Base-by-base conservation (phyloP, 2,888 invertebrate genomes). In the Torymus texanus region DNA sequence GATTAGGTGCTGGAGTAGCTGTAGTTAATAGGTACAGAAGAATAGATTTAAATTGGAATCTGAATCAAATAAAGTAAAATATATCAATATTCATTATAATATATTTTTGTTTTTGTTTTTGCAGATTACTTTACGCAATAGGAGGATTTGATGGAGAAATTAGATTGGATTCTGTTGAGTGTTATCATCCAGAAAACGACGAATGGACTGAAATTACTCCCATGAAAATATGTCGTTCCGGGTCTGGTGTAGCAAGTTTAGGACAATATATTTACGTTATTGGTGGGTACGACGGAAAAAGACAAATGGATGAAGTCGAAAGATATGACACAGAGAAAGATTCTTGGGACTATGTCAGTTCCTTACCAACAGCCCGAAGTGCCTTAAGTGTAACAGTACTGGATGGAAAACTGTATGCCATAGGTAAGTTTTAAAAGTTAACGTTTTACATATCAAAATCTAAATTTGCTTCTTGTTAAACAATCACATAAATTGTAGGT, bases 111-210 rank as follows among this genome's bases (percentile, higher is more conserved):
- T 62, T 14, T 29, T 18, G n/a, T 51, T 67, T 29, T 62, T 72
- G 14, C 76, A 90, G 90, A 81, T 85, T 90, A 88, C 91, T 95
- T 82, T 95, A 95, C 90, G 97, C 97, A 0, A 95, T 97, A 66
- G 97, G 97, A 70, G 97, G 97, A 0, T 97, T 95, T 89, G 96
- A 98, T 91, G 97, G 98, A 29, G 92, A 92, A 16, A 92, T 95
- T 50, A 92, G 97, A 53, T 92, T 97, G 78, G 92, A 92, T 84
- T 94, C 95, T 55, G 96, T 94, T 0, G 98, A 98, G 91, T 96
- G 97, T 90, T 98, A 97, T 91, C 96, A 97, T 90, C 97, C 98
- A 0, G 98, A 98, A 91, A 95, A 96, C 88, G 94, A 97, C 88
- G 94, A 94, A 85, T 98, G 98, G 98, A 94, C 93, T 0, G 93